Evolutionary conservation across 2,113 vertebrate species (phyloP).

Genomic region (Ageneiosus marmoratus): DNA sequence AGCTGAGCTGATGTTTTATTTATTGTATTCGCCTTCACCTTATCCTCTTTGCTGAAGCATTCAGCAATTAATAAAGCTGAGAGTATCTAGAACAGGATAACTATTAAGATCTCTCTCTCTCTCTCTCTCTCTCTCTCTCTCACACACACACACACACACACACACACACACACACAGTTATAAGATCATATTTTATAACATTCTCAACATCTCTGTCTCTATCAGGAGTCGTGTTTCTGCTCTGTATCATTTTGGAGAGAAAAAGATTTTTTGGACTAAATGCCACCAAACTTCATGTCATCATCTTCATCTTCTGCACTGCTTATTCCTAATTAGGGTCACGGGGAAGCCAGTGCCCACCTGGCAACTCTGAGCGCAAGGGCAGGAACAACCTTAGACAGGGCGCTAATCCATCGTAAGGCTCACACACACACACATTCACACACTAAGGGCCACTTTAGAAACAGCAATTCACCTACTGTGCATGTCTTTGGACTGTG

Average conservation of each 20-base stretch:
- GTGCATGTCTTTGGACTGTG: no score
- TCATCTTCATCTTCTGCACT: no score
- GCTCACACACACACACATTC: no score
- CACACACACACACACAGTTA: background rate
- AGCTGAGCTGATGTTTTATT: conserved; percentile 37
- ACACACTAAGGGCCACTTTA: no score
- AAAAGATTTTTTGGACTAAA: background rate
- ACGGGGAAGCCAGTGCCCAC: no score
- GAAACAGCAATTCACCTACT: no score
- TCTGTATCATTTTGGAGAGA: background rate
- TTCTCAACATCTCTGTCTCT: background rate
- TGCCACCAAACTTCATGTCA: background rate
- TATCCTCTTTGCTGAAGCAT: background rate
- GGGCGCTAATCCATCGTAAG: no score
- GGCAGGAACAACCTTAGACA: no score
- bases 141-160: no score
- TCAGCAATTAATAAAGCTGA: background rate
- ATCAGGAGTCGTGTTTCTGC: background rate
- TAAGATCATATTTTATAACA: conserved; percentile 14
- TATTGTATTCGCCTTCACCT: background rate
- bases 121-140: no score
- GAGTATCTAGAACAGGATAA: background rate
- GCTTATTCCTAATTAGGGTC: no score
- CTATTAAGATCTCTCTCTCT: background rate
- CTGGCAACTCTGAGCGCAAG: no score